Evolutionary conservation across 1,140 invertebrate genomes (phyloP).

Genomic region (Gonioctena quinquepunctata): DNA sequence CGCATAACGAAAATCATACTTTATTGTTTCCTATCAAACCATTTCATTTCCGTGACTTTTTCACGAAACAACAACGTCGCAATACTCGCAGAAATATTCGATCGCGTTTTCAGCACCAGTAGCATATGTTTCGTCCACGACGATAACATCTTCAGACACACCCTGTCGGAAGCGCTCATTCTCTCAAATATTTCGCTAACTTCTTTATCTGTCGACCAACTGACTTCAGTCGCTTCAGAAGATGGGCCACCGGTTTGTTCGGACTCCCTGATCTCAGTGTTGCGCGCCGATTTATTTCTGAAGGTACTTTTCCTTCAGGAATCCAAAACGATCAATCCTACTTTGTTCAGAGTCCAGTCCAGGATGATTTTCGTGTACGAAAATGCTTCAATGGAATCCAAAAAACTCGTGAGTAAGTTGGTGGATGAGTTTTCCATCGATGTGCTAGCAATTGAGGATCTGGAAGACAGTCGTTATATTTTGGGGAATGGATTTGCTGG

Average conservation of each 20-base stretch:
- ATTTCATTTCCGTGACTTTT: background rate
- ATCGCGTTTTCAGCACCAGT: background rate
- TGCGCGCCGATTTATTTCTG: background rate
- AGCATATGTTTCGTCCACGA: background rate
- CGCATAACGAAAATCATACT: no score
- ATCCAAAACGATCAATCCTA: background rate
- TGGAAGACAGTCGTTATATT: background rate
- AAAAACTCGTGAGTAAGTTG: background rate
- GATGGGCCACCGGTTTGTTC: background rate
- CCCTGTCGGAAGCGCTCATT: background rate
- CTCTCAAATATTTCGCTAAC: background rate
- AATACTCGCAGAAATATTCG: background rate
- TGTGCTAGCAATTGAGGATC: background rate
- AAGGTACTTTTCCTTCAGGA: background rate
- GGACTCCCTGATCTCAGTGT: background rate
- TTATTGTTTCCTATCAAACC: no score
- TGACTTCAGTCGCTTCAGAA: background rate
- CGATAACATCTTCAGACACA: background rate
- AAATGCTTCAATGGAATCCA: background rate
- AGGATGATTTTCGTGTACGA: constrained; percentile 1
- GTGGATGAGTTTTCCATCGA: background rate
- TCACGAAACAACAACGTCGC: background rate
- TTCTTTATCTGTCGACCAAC: background rate
- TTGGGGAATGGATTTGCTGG: background rate
- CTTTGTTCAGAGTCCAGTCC: background rate